These are phyloP conservation scores for Thelohanellus kitauei DNA, from an alignment of 30 jellyfish, hydroid and myxozoan species.

Conservation along the genomic window DNA sequence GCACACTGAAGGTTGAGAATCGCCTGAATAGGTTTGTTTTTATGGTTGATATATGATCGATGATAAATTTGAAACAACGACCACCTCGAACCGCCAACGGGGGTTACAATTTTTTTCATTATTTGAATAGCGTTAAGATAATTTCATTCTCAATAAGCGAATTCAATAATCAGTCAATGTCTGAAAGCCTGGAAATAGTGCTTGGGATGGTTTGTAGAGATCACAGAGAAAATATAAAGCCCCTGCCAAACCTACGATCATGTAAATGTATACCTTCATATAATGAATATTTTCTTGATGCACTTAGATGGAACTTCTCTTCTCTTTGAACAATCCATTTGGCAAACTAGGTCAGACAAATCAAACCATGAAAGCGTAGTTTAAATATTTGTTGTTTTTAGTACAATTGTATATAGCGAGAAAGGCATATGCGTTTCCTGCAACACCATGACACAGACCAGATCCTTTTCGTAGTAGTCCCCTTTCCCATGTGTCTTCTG, in stretches of 20 bases:
- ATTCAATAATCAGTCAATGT: too few species aligned
- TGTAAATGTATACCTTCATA: neutral
- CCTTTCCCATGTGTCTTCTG: constrained; percentile 45
- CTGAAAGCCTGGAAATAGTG: constrained; percentile 28
- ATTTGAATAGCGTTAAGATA: too few species aligned
- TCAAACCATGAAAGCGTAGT: constrained; percentile 26
- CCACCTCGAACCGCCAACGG: too few species aligned
- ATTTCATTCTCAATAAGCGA: too few species aligned
- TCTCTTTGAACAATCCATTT: neutral
- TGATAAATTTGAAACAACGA: too few species aligned
- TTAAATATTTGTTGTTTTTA: constrained; percentile 11
- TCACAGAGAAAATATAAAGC: constrained; percentile 21
- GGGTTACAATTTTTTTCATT: too few species aligned
- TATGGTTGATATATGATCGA: too few species aligned
- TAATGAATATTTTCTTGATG: too few species aligned
- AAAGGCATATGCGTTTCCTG: constrained; percentile 50
- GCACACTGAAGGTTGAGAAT: too few species aligned
- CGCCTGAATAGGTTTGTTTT: too few species aligned
- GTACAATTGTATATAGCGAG: constrained; percentile 17
- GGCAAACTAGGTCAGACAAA: too few species aligned
- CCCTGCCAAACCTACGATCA: constrained; percentile 32
- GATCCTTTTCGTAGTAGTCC: constrained; percentile 44
- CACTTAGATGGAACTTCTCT: too few species aligned
- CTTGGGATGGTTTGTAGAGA: constrained; percentile 11
- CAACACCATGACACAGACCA: constrained; percentile 59